These are phyloP conservation scores for Cyphotilapia sp. DNA, from an alignment of 2,113 vertebrate species.

Conservation along the genomic window DNA sequence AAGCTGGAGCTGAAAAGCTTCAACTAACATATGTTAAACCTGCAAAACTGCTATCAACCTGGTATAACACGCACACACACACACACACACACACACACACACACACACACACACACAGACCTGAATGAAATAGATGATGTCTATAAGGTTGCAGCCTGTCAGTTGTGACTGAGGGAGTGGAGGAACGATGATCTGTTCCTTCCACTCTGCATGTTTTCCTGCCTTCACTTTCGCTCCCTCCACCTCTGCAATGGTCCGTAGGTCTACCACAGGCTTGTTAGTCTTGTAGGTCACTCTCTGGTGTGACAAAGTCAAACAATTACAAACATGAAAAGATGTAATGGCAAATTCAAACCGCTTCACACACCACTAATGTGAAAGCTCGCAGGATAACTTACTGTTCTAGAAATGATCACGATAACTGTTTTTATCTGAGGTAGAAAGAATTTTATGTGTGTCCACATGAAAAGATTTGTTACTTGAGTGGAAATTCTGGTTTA, in stretches of 20 bases:
- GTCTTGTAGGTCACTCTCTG: constrained; percentile 94
- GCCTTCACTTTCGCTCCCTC: constrained; percentile 88
- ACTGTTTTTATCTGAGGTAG: background rate
- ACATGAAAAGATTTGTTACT: background rate
- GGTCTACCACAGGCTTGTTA: constrained; percentile 83
- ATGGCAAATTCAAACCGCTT: background rate
- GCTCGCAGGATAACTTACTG: background rate
- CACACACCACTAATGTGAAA: background rate
- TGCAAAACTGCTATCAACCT: background rate
- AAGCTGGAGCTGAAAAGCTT: background rate
- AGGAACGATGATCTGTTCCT: constrained; percentile 91
- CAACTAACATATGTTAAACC: background rate
- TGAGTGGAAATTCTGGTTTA: background rate
- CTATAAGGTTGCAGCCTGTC: constrained; percentile 88
- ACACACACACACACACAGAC: constrained; percentile 10
- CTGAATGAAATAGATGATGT: constrained; percentile 93
- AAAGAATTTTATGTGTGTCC: background rate
- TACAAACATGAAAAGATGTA: background rate
- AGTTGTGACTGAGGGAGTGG: constrained; percentile 89
- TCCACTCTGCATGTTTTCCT: constrained; percentile 89
- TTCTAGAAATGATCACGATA: background rate
- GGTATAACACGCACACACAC: background rate
- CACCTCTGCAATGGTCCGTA: constrained; percentile 90
- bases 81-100: too few relatives aligned
- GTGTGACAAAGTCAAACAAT: background rate